These are phyloP conservation scores for Coturnix japonica DNA, from an alignment of 2,113 vertebrate genomes.

Conservation along the genomic window DNA sequence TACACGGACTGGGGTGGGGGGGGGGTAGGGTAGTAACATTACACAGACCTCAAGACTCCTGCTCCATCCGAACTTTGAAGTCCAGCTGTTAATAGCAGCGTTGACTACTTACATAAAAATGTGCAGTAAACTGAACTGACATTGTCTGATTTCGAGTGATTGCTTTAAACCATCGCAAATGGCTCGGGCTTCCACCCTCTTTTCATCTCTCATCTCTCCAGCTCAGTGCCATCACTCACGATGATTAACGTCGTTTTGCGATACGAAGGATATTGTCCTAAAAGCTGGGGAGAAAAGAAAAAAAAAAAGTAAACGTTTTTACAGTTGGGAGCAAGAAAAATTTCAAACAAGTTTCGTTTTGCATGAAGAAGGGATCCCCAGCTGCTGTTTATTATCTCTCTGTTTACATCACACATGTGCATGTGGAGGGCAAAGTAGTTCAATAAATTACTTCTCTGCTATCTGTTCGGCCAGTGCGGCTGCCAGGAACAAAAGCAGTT, in stretches of 20 bases:
- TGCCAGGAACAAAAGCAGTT: slow-evolving; percentile 55
- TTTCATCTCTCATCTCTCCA: background rate
- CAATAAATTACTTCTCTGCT: slow-evolving; percentile 59
- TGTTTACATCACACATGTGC: slow-evolving; percentile 70
- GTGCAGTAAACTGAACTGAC: slow-evolving; percentile 41
- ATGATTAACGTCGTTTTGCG: background rate
- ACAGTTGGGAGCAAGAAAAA: slow-evolving; percentile 66
- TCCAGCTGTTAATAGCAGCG: slow-evolving; percentile 65
- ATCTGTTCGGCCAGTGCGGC: background rate
- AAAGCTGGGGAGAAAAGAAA: background rate
- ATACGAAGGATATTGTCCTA: background rate
- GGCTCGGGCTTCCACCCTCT: background rate
- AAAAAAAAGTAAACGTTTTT: slow-evolving; percentile 54
- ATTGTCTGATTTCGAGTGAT: slow-evolving; percentile 23
- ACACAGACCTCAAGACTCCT: slow-evolving; percentile 52
- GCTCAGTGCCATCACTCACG: background rate
- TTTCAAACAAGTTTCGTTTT: slow-evolving; percentile 44
- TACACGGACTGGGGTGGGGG: background rate
- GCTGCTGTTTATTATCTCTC: slow-evolving; percentile 73
- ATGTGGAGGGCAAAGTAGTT: slow-evolving; percentile 62
- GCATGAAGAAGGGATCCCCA: slow-evolving; percentile 60
- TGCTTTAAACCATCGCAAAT: background rate
- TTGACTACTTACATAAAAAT: slow-evolving; percentile 32
- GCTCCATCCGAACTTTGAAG: slow-evolving; percentile 61
- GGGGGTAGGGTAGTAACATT: background rate